Base-by-base conservation (phyloP, 2,113 vertebrate species). In the Anoplopoma fimbria region DNA sequence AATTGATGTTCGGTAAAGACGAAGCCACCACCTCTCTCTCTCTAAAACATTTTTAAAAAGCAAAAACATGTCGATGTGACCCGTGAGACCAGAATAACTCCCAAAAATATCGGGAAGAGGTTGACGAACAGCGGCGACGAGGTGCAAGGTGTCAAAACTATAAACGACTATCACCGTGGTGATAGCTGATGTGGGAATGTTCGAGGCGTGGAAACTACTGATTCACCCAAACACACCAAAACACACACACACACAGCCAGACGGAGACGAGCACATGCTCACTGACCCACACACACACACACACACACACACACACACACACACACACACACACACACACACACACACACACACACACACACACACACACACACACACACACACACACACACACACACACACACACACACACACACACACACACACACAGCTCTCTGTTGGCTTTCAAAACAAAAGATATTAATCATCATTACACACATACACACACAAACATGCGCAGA, bases 401-500 rank as follows among this genome's bases (percentile, higher is more conserved):
- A n/a, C n/a, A n/a, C n/a, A n/a, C n/a, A n/a, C n/a, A n/a, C n/a
- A n/a, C 65, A 88, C 40, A 64, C 81, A 84, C 79, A 81, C 75
- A 76, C 82, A 79, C 82, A 86, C 47, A 38, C 71, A 83, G 83
- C 81, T 92, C 93, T 89, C 90, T 49, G 86, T 69, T 84, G 87
- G 86, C 93, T 94, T 94, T 93, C 88, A 93, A 94, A 95, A 95
- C 93, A 94, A 92, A 53, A 93, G 90, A 85, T 92, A 95, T 95
- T 93, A 94, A 95, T 95, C 94, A 95, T 93, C 91, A 93, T 94
- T 93, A 93, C 87, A 87, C 87, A 91, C 89, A 89, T 55, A 84
- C 91, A 90, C 86, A 88, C 87, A 85, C 80, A 88, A 62, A 19
- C 62, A 77, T 19, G 2, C 47, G 21, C 47, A 49, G 7, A 68